Evolutionary conservation across 2,888 invertebrate species (phyloP), one percentile per base, ranked within the genome.

Genomic region (Macrosoma leucophasiata): DNA sequence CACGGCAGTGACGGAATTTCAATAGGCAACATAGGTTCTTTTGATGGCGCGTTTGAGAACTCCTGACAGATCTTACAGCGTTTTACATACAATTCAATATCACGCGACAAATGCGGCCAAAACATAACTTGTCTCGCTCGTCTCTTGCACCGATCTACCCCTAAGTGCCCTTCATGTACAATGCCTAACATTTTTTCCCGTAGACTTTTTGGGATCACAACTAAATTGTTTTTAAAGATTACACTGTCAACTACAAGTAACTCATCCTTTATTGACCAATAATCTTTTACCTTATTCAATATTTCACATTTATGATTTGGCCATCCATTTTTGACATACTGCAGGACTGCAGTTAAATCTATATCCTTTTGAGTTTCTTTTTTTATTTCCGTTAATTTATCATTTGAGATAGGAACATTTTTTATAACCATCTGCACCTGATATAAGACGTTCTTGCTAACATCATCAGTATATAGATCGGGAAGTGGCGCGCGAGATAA

Each of bases 31-130:
- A 41, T 11, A 3, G 41, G 38, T 11, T 41, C 35, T 20, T 30
- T 21, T 7, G 17, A 3, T 2, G 36, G 33, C 18, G 10, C 28
- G 8, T 33, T 36, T 25, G 24, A 22, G 11, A n/a, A n/a, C n/a
- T n/a, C n/a, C n/a, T n/a, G n/a, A n/a, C n/a, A n/a, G n/a, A n/a
- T n/a, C n/a, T 33, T 21, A 33, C 46, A 46, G 7, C 27, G 28
- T 10, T 22, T 15, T 4, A 40, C 36, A 30, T 31, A 40, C 3
- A 33, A 21, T 22, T 43, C 33, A 5, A 45, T 33, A 12, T 41
- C 34, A 10, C 19, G 28, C n/a, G 29, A 33, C 15, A 50, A 40
- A 8, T 34, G 37, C 2, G 43, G 48, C 50, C 46, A 48, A 24
- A 41, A 46, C 21, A 46, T 22, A 6, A 40, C 31, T 15, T 41